Conservation (phyloP, 2,797 vertebrate genomes). For the Sphenopsis melanotis region DNA sequence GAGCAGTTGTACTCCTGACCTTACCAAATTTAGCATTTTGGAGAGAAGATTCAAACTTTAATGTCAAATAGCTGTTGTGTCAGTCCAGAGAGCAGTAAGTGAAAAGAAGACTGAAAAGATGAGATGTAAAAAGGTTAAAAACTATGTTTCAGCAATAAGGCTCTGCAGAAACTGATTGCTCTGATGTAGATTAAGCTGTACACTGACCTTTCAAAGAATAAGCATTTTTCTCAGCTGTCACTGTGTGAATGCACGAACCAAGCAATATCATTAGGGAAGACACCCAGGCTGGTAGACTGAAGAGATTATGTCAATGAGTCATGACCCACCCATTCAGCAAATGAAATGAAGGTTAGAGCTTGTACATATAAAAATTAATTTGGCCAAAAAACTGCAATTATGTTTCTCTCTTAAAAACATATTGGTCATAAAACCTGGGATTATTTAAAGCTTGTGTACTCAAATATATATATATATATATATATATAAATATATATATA, state of each 20-base stretch:
- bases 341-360: slow-evolving; percentile 17
- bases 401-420: background rate
- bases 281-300: slow-evolving; percentile 25
- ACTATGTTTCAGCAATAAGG: slow-evolving; percentile 53
- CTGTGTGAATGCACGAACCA: slow-evolving; percentile 47
- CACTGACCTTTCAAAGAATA: slow-evolving; percentile 71
- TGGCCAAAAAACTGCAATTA: background rate
- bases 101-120: slow-evolving; percentile 26
- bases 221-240: slow-evolving; percentile 72
- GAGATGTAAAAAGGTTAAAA: slow-evolving; percentile 72
- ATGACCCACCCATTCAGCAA: slow-evolving; percentile 47
- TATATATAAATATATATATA: too few relatives aligned
- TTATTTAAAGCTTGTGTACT: background rate
- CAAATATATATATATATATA: background rate
- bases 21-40: slow-evolving; percentile 40
- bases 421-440: background rate
- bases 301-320: slow-evolving; percentile 39
- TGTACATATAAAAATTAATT: background rate
- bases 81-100: background rate
- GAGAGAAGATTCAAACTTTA: slow-evolving; percentile 29
- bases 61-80: slow-evolving; percentile 6
- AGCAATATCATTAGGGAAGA: slow-evolving; percentile 66
- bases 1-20: background rate
- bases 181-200: slow-evolving; percentile 62
- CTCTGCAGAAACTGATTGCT: slow-evolving; percentile 53